Base-by-base conservation (phyloP, 2,797 vertebrate genomes). In the Lepilemur ruficaudatus region DNA sequence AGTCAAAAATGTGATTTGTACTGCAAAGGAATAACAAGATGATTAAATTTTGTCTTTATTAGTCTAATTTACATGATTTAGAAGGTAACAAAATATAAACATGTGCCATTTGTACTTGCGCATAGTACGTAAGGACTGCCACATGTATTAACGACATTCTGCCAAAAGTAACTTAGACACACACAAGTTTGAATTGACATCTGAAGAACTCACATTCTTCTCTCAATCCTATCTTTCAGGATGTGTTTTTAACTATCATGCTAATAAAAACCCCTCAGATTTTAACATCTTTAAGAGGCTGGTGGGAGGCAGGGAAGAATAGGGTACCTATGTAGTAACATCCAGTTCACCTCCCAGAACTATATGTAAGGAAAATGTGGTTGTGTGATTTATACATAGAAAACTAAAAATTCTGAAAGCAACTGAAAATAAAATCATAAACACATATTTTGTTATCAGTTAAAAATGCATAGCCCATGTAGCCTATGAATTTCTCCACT, bases 1-100 rank as follows among this genome's bases (percentile, higher is more conserved):
- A 87, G 86, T 87, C 59, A 96, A 89, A 93, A 96, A 69, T 84
- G 59, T 95, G 94, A 97, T 95, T 90, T 92, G 83, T 69, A 67
- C 15, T 59, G 61, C 73, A 78, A 89, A 95, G 75, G 41, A 88
- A 5, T 57, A 89, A 96, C 82, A 87, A 59, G 93, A 94, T 93
- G 93, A 95, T 89, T 96, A 78, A 81, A 91, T 87, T 91, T 93
- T 78, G 63, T 41, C 75, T 95, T 94, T 87, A 11, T 73, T n/a
- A 18, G 59, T 87, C 92, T 97, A 93, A 96, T 93, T 97, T 70
- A 75, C 48, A 46, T 87, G 86, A 91, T 72, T 72, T 50, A 57
- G 17, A 72, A 0, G 78, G 43, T 48, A 89, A 85, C 75, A 73
- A 89, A 93, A 91, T 14, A 57, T 22, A 35, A 95, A 57, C 82